Conservation (phyloP, 1,140 invertebrate species). For the Dreissena polymorpha region DNA sequence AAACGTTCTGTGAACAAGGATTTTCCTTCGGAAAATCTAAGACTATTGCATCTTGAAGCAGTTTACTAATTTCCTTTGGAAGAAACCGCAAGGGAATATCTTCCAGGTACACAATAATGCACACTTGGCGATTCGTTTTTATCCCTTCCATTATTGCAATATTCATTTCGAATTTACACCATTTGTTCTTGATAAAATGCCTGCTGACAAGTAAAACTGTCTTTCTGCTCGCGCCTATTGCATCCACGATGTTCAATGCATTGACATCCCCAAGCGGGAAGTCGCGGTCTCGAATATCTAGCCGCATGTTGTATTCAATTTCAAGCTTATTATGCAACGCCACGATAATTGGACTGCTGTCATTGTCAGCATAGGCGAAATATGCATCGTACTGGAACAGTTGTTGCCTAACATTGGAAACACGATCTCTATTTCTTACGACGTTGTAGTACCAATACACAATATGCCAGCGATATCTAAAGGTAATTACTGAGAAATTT, state of each 20-base stretch:
- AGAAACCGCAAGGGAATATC: constrained; percentile 44
- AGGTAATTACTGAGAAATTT: background rate
- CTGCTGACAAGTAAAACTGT: constrained; percentile 84
- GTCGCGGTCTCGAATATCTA: constrained; percentile 62
- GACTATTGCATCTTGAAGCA: constrained; percentile 47
- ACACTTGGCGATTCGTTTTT: constrained; percentile 54
- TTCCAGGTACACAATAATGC: constrained; percentile 60
- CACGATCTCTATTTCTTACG: background rate
- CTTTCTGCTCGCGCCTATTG: constrained; percentile 83
- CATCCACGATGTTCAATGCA: constrained; percentile 83
- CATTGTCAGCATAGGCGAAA: constrained; percentile 59
- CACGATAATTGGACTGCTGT: constrained; percentile 49
- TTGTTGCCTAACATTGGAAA: background rate
- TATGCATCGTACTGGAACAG: constrained; percentile 60
- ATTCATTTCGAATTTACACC: constrained; percentile 86
- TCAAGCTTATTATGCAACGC: constrained; percentile 46
- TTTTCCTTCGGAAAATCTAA: constrained; percentile 45
- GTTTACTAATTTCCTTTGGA: constrained; percentile 51
- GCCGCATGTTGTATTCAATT: constrained; percentile 20
- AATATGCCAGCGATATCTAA: constrained; percentile 41
- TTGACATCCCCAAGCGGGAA: constrained; percentile 76
- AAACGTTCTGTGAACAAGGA: no score
- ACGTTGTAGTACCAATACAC: constrained; percentile 50
- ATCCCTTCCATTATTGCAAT: constrained; percentile 65
- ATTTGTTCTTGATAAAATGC: constrained; percentile 84